Base-by-base conservation (phyloP, 2,888 invertebrate species). In the Pandemis heparana region DNA sequence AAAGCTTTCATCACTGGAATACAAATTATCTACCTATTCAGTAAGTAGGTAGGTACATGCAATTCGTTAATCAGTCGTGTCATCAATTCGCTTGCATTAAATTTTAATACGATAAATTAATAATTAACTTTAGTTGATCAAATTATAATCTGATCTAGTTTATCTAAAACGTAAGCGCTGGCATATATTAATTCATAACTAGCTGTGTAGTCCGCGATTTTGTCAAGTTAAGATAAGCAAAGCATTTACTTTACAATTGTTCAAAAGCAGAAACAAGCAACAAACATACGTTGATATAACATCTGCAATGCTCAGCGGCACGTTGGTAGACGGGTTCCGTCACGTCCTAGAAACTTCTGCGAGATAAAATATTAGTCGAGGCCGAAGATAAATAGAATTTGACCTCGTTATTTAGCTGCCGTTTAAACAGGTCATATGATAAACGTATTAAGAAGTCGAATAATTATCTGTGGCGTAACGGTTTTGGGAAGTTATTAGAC, bases 371-470 rank as follows among this genome's bases (percentile, higher is more conserved):
- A 71, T 60, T 71, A 60, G 48, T 46, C 46, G 65, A 10, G 63
- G 18, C 23, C 60, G 38, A 60, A n/a, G n/a, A 65, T 48, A 71
- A 71, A 71, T 66, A 71, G 60, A 71, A 71, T 66, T 65, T 16
- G 39, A 38, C 23, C 60, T 39, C 43, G 59, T 64, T 65, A 62
- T 41, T 62, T 23, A 14, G 7, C 16, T 46, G 46, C 43, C 8
- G 46, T 18, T 32, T 39, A 51, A n/a, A 65, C 38, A 38, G 65
- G 32, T 10, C 63, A 46, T 32, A 63, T 63, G 14, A 23, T 43
- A 63, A 32, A 32, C 3, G 23, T n/a, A n/a, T 46, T 7, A 51
- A 51, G 51, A 53, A 53, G 9, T 53, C 18, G 8, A 53, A 53
- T 48, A n/a, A 43, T 43, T 10, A 2, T 43, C 43, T n/a, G 48